Conservation (phyloP, 2,888 invertebrate species). For the Phrixothrix hirtus region DNA sequence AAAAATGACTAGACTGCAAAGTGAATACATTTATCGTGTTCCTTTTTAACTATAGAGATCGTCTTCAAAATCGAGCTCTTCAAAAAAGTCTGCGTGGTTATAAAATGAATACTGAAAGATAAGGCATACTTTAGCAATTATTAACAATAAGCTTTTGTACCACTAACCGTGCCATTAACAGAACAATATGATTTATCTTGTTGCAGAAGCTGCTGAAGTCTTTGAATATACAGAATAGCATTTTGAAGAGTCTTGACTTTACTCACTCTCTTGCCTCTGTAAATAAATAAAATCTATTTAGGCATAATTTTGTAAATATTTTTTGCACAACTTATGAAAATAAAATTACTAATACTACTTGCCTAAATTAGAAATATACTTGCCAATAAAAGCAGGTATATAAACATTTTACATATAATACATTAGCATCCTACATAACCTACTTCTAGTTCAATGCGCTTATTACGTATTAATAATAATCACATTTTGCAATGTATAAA, state of each 20-base stretch:
- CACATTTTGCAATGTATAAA: too few relatives aligned
- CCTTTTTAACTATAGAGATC: too few relatives aligned
- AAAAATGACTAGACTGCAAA: slow-evolving; percentile 12
- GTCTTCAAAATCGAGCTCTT: slow-evolving; percentile 26
- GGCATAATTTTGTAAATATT: too few relatives aligned
- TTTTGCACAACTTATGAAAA: too few relatives aligned
- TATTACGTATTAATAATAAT: too few relatives aligned
- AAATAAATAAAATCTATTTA: slow-evolving; percentile 27
- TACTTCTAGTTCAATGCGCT: too few relatives aligned
- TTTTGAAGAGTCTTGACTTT: slow-evolving; percentile 67
- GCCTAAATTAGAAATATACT: too few relatives aligned
- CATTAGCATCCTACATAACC: too few relatives aligned
- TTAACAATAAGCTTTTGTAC: neutral
- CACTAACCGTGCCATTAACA: slow-evolving; percentile 27
- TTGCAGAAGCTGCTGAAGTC: slow-evolving; percentile 56
- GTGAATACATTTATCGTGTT: neutral
- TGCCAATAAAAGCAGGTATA: neutral
- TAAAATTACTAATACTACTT: too few relatives aligned
- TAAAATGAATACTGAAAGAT: slow-evolving; percentile 15
- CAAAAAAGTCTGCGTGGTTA: slow-evolving; percentile 28
- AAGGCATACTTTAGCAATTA: slow-evolving; percentile 2
- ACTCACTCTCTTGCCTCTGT: slow-evolving; percentile 62
- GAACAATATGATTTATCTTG: slow-evolving; percentile 33
- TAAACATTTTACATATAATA: neutral
- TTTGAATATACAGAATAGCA: slow-evolving; percentile 66